Conservation (phyloP, 2,797 vertebrate species). For the Thripadectes ignobilis region DNA sequence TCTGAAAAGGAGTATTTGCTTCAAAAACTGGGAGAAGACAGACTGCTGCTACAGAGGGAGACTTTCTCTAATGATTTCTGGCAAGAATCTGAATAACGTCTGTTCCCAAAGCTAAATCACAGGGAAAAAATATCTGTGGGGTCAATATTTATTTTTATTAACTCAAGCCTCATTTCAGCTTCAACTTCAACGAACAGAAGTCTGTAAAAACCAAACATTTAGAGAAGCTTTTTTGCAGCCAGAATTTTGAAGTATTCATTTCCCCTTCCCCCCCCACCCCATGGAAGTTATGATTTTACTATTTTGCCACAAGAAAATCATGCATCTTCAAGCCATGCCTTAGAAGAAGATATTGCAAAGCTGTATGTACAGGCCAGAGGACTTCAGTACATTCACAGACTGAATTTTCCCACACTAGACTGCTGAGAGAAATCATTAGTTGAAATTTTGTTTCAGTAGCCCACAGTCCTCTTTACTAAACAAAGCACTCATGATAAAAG, state of each 20-base stretch:
- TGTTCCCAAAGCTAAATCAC: neutral
- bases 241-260: neutral
- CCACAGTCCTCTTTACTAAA: neutral
- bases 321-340: neutral
- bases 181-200: neutral
- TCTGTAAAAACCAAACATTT: neutral
- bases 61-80: neutral
- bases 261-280: neutral
- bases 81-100: neutral
- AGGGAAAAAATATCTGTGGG: neutral
- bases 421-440: neutral
- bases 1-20: neutral
- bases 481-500: neutral
- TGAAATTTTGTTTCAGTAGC: neutral
- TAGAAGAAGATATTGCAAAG: neutral
- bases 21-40: neutral
- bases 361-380: rapidly evolving
- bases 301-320: neutral
- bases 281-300: neutral
- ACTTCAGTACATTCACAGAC: neutral
- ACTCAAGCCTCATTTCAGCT: neutral
- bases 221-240: neutral
- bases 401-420: neutral
- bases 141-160: neutral
- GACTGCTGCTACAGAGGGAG: neutral